Conservation (phyloP, 2,888 invertebrate genomes). For the Pristionchus mayeri region DNA sequence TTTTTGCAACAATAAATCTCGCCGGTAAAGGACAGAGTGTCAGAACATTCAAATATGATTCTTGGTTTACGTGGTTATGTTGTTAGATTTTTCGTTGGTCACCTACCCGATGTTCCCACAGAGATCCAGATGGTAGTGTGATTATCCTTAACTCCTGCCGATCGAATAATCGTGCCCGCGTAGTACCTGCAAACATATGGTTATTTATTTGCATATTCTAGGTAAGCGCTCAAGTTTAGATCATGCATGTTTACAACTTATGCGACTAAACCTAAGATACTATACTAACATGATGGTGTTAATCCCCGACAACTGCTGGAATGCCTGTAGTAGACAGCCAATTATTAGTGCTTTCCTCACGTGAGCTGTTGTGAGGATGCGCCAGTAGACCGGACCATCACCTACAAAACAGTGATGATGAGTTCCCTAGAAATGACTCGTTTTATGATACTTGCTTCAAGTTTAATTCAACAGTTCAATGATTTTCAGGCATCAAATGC, state of each 20-base stretch:
- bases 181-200: conserved; percentile 80
- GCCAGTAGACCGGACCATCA: conserved; percentile 45
- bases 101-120: conserved; percentile 76
- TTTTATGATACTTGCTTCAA: not conserved
- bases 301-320: conserved; percentile 80
- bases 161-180: conserved; percentile 79
- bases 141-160: conserved; percentile 78
- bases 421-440: not conserved
- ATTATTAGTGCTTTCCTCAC: conserved; percentile 78
- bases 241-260: too few species aligned
- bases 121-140: conserved; percentile 79
- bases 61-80: too few species aligned
- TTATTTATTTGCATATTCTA: too few species aligned
- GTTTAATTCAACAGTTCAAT: too few species aligned
- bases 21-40: too few species aligned
- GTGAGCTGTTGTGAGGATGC: conserved; percentile 64
- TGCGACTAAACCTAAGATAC: too few species aligned
- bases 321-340: conserved; percentile 79
- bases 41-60: too few species aligned
- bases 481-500: too few species aligned
- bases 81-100: not conserved
- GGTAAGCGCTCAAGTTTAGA: too few species aligned
- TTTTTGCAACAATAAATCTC: too few species aligned
- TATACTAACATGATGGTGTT: conserved; percentile 80
- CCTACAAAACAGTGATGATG: not conserved